Conservation (phyloP, 2,797 vertebrate genomes). For the Melanotaenia pygmaea region DNA sequence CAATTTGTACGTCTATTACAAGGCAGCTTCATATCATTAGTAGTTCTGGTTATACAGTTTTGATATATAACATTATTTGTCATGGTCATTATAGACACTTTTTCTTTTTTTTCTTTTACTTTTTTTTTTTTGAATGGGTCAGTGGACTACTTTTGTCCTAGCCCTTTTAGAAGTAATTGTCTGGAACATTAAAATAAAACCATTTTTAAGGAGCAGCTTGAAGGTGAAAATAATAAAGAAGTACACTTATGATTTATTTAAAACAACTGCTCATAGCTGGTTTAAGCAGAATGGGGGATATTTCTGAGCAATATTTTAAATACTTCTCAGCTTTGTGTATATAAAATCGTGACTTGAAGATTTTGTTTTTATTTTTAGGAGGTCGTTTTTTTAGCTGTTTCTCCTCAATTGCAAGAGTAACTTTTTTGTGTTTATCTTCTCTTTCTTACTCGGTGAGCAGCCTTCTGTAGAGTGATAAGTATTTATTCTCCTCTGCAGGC, state of each 20-base stretch:
- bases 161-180: conserved; percentile 51
- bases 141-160: conserved; percentile 34
- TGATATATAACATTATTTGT: conserved; percentile 55
- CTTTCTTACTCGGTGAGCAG: neutral
- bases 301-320: neutral
- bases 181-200: conserved; percentile 42
- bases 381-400: neutral
- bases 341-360: neutral
- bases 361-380: neutral
- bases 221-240: conserved; percentile 32
- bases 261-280: neutral
- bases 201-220: conserved; percentile 7
- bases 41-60: conserved; percentile 20
- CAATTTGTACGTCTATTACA: conserved; percentile 22
- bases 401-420: neutral
- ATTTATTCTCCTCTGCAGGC: conserved; percentile 82
- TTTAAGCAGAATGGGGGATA: neutral
- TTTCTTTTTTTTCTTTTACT: conserved; percentile 18
- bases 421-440: neutral
- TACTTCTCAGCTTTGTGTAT: too few species aligned
- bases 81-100: conserved; percentile 17
- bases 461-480: conserved; percentile 30
- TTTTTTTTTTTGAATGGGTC: conserved; percentile 12
- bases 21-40: conserved; percentile 23
- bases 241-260: neutral